phyloP scores from a whole-genome alignment of 2,113 vertebrate species.

The Xerus inauris region DNA sequence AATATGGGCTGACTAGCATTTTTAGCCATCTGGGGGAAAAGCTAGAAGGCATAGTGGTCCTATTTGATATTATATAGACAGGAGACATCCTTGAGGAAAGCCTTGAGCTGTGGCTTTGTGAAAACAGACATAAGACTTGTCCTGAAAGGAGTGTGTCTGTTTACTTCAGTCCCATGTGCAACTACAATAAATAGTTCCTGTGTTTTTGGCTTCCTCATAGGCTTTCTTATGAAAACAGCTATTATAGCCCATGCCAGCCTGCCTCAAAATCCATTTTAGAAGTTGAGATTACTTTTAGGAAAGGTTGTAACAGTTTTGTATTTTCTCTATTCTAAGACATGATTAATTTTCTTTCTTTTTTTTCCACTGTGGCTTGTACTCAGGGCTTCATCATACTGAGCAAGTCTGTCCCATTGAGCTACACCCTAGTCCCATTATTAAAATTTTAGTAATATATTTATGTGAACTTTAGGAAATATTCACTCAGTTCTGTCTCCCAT shows the following conservation, averaged over 20 bases:
- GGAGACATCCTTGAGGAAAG: background rate
- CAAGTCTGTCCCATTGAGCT: background rate
- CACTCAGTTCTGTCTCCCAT: background rate
- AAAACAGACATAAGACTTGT: background rate
- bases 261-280: background rate
- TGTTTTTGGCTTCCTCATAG: background rate
- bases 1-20: background rate
- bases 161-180: background rate
- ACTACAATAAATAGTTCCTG: background rate
- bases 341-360: background rate
- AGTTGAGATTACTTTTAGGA: slow-evolving; percentile 24
- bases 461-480: background rate
- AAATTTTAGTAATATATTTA: background rate
- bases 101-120: background rate
- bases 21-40: background rate
- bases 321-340: slow-evolving; percentile 34
- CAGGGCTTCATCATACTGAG: background rate
- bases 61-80: background rate
- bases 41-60: background rate
- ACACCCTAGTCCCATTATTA: background rate
- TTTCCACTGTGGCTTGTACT: background rate
- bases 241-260: background rate
- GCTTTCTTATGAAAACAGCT: slow-evolving; percentile 1
- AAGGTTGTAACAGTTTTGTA: background rate
- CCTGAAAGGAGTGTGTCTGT: background rate